These are phyloP conservation scores for Pelobates fuscus DNA, from an alignment of 2,113 vertebrate species.

Conservation along the genomic window DNA sequence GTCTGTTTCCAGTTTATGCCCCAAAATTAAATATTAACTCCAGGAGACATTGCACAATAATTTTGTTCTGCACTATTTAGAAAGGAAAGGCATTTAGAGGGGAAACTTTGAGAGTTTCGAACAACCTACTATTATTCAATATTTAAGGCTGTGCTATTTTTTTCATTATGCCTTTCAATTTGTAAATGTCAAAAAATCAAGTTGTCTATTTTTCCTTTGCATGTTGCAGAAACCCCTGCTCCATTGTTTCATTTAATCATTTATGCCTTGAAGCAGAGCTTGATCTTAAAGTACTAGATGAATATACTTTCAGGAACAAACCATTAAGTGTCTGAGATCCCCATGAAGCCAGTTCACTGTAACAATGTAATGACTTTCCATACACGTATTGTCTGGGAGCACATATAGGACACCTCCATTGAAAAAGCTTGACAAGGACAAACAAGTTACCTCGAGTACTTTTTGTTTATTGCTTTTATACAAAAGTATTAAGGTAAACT, in stretches of 20 bases:
- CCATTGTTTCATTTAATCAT: slow-evolving; percentile 41
- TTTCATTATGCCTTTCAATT: not conserved
- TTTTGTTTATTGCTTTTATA: not conserved
- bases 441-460: slow-evolving; percentile 1
- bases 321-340: slow-evolving; percentile 41
- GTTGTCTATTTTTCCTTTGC: slow-evolving; percentile 16
- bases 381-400: slow-evolving; percentile 31
- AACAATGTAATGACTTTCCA: slow-evolving; percentile 37
- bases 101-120: not conserved
- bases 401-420: slow-evolving; percentile 23
- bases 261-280: slow-evolving; percentile 33
- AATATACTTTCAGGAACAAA: slow-evolving; percentile 37
- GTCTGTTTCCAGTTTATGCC: not conserved
- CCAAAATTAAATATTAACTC: not conserved
- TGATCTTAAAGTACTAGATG: slow-evolving; percentile 37
- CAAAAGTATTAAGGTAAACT: not conserved
- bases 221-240: slow-evolving; percentile 17
- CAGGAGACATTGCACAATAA: not conserved
- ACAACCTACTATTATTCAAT: not conserved
- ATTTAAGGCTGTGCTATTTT: not conserved
- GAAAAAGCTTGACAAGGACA: slow-evolving; percentile 28
- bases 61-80: not conserved
- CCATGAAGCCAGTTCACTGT: slow-evolving; percentile 26
- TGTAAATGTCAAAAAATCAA: slow-evolving; percentile 14
- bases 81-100: not conserved